Evolutionary conservation across 2,797 vertebrate species (phyloP), one percentile per base, ranked within the genome.

Genomic region (Geotrypetes seraphini): DNA sequence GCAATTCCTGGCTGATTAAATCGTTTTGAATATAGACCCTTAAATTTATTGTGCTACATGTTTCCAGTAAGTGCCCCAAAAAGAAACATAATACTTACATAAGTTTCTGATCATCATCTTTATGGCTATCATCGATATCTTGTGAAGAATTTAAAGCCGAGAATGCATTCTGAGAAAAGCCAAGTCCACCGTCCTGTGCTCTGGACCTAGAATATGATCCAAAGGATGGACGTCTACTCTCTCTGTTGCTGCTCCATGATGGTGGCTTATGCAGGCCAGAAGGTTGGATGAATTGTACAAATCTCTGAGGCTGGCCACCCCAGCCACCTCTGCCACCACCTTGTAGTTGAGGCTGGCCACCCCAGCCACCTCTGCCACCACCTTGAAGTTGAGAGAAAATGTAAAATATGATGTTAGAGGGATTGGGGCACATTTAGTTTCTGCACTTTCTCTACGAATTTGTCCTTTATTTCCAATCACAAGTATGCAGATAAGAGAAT

Each of bases 161-260:
- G 69, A 85, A 96, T 28, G 81, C 68, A 63, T 90, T 95, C 43
- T 85, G 81, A 2, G 81, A 71, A 8, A 84, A 83, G 44, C 47
- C 66, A 28, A 77, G 82, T 2, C 71, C 61, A 22, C 43, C 4
- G 2, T 50, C 33, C 3, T 43, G 50, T 2, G 47, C 48, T 33
- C 57, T 72, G 25, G 47, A 63, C 50, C 68, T 66, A 39, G 16
- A 11, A 28, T 68, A 64, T 19, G 63, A 53, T 26, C 50, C 26
- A 10, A 67, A 77, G 31, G 59, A 19, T 25, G 50, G 33, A 31
- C 62, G 65, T 39, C 60, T 65, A 0, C 49, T 74, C 54, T 50
- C 73, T 67, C 60, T 66, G 66, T 66, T 55, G 61, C 58, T 66
- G 33, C 63, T 69, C 73, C 78, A 83, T 1, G 69, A 42, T 15